phyloP scores from a whole-genome alignment of 2,888 invertebrate genomes.

The Zele albiditarsus region DNA sequence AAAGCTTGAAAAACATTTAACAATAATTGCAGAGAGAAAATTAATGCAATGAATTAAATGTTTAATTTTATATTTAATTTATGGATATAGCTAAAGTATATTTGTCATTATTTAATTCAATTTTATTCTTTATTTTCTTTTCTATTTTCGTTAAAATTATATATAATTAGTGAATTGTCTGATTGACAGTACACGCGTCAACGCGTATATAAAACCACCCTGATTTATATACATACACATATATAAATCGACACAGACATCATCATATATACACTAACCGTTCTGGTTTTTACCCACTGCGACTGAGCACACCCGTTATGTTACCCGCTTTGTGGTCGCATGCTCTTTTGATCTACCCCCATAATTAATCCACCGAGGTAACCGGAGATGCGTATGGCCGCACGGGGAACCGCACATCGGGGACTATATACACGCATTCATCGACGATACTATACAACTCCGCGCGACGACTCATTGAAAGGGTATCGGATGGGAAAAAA shows the following conservation, averaged over 20 bases:
- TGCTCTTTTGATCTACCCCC: slow-evolving; percentile 71
- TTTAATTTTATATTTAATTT: no score
- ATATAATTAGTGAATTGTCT: slow-evolving; percentile 6
- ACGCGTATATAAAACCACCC: slow-evolving; percentile 22
- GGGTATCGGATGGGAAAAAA: slow-evolving; percentile 65
- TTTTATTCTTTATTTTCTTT: no score
- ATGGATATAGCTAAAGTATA: no score
- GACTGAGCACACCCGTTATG: slow-evolving; percentile 58
- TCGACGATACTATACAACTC: slow-evolving; percentile 57
- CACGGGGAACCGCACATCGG: slow-evolving; percentile 56
- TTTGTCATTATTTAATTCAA: no score
- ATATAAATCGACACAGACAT: not conserved
- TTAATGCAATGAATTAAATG: no score
- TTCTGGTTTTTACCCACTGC: slow-evolving; percentile 30
- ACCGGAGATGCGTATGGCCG: slow-evolving; percentile 69
- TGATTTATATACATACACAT: slow-evolving; percentile 19
- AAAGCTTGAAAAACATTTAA: no score
- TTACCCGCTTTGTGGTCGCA: slow-evolving; percentile 68
- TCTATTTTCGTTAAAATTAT: not conserved
- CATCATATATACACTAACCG: slow-evolving; percentile 24
- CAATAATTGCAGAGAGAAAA: no score
- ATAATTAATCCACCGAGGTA: slow-evolving; percentile 72
- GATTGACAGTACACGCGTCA: slow-evolving; percentile 18
- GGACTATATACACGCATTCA: slow-evolving; percentile 57
- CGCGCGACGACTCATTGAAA: slow-evolving; percentile 65